Base-by-base conservation (phyloP, 2,113 vertebrate species). In the Cranoglanis bouderius region DNA sequence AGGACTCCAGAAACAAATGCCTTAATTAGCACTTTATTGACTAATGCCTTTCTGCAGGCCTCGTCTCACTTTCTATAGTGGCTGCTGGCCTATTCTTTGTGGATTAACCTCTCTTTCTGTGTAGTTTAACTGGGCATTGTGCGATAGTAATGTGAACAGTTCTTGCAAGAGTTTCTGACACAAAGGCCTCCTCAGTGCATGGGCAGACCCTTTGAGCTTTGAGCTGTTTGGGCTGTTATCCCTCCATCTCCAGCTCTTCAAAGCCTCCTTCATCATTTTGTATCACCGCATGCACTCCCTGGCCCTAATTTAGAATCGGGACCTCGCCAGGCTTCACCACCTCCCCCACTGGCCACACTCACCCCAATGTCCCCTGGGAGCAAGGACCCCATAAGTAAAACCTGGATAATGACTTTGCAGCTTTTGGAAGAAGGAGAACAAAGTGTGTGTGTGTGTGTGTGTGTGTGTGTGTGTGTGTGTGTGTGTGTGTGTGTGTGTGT, bases 11-110 rank as follows among this genome's bases (percentile, higher is more conserved):
- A 89, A 91, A 89, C 88, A 91, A 91, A 91, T 89, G 85, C 82
- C 92, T 93, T 93, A 91, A 92, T 93, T 92, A 90, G 89, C 90
- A 81, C 86, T 92, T 92, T 89, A 91, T 90, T 91, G 90, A 92
- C 91, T 90, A 83, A 84, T 88, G 88, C 89, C 85, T 91, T 89
- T 92, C 89, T 91, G 86, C 49, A 63, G 59, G 46, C 84, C 88
- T 90, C 89, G 90, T 91, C 90, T 91, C 88, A 89, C 82, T 90
- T 70, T 84, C 90, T 89, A 83, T 84, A 57, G 85, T 78, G 46
- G 85, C 87, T 82, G 40, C 70, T 40, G 53, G 90, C 77, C 87
- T 89, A 89, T 93, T 92, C 90, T 93, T 85, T 87, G 57, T 83
- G 92, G 93, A 93, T 92, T 91, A 91, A 87, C 93, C 91, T 87